Evolutionary conservation across 1,140 invertebrate species (phyloP).

Genomic region (Popillia japonica): DNA sequence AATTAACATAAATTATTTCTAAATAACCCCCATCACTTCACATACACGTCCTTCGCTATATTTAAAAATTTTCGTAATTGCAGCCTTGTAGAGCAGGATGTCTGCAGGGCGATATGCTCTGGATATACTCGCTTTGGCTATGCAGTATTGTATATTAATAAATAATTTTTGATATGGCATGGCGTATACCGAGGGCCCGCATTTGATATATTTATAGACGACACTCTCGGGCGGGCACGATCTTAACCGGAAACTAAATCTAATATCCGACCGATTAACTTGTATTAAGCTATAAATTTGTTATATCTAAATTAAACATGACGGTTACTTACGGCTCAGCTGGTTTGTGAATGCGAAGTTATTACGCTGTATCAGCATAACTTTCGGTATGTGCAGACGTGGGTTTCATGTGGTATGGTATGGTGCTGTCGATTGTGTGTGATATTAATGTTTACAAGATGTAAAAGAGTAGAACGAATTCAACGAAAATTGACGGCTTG

Average conservation of each 20-base stretch:
- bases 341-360: background rate
- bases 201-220: constrained; percentile 19
- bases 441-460: no score
- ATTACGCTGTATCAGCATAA: background rate
- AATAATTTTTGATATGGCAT: constrained; percentile 15
- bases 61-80: background rate
- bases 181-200: background rate
- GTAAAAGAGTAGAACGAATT: no score
- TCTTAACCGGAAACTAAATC: constrained; percentile 14
- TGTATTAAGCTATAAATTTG: constrained; percentile 8
- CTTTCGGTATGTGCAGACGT: no score
- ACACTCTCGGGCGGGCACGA: constrained; percentile 12
- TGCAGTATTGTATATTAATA: constrained; percentile 12
- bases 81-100: background rate
- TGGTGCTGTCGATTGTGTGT: no score
- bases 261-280: constrained; percentile 18
- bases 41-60: background rate
- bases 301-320: constrained; percentile 12
- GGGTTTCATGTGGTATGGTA: no score
- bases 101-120: background rate
- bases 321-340: constrained; percentile 8
- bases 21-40: background rate
- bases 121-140: background rate
- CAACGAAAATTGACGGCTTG: no score
- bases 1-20: constrained; percentile 11